Evolutionary conservation across 2,888 invertebrate genomes (phyloP).

Genomic region (Tetranychus piercei): DNA sequence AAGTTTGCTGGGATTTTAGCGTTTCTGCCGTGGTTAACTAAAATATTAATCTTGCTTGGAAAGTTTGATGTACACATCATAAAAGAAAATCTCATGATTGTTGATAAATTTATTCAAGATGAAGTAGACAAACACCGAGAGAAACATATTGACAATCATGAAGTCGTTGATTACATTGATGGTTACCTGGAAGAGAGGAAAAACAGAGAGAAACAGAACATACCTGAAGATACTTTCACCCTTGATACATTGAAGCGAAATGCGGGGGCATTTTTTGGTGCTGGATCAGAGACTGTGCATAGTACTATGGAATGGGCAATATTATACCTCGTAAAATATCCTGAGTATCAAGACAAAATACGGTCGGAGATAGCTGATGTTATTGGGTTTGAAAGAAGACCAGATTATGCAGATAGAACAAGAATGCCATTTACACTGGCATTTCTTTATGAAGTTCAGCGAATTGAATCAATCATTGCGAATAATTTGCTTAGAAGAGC

Average conservation of each 20-base stretch:
- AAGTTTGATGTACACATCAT: neutral
- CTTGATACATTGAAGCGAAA: neutral
- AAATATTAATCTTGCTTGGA: neutral
- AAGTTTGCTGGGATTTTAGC: neutral
- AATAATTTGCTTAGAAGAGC: neutral
- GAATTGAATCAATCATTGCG: neutral
- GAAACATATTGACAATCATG: neutral
- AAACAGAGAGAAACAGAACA: neutral
- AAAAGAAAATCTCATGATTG: neutral
- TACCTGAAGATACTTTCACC: neutral
- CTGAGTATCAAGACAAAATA: conserved; percentile 56
- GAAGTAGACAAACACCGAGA: neutral
- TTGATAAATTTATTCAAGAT: neutral
- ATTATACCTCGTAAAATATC: conserved; percentile 67
- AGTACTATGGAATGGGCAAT: conserved; percentile 71
- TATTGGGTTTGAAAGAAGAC: conserved; percentile 47
- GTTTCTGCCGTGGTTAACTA: neutral
- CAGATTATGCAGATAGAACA: conserved; percentile 60
- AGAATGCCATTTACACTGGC: conserved; percentile 58
- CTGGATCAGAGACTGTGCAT: conserved; percentile 83
- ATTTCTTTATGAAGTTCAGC: neutral
- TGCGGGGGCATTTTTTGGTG: conserved; percentile 43
- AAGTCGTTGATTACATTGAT: neutral
- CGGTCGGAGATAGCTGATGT: conserved; percentile 70
- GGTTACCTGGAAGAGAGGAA: neutral